Base-by-base conservation (phyloP, 1,140 invertebrate species). In the Euwallacea similis region DNA sequence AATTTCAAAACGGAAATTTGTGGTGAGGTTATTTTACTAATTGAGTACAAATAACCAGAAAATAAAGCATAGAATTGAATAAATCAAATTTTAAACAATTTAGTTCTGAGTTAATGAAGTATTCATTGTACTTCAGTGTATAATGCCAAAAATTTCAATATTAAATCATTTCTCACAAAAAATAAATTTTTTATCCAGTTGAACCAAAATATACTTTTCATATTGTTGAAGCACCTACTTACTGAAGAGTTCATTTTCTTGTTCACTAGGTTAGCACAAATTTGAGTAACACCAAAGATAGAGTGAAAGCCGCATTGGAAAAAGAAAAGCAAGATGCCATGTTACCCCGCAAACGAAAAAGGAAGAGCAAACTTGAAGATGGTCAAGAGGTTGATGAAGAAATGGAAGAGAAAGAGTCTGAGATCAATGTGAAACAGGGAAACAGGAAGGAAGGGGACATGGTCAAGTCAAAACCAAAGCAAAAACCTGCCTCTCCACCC, bases 281-380 rank as follows among this genome's bases (percentile, higher is more conserved):
- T 83, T 82, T 91, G 42, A 85, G 83, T 75, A 85, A 86, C 42
- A 90, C 89, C 9, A 87, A 87, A 78, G 87, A 89, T 73, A 85
- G 92, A 69, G 91, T 94, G 0, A 90, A 87, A 81, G 88, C 91
- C 76, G 91, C 91, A n/a, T 80, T 91, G 6, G 84, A 87, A 58
- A 85, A 88, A 16, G 89, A 91, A 77, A 87, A 89, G 79, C 86
- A 90, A 77, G 92, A 94, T 76, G 88, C 91, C 69, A 82, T 85
- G 54, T 79, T 87, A 3, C 89, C 90, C 6, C 87, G 90, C 74
- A 88, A 87, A 75, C 80, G 89, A 71, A 89, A 88, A 84, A 83
- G 87, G 69, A 89, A 86, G 81, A 81, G 78, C 42, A 83, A 83
- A 65, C 21, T 33, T 33, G 55, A 76, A 2, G 33, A 65, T 13